These are phyloP conservation scores for Perccottus glenii DNA, from an alignment of 2,113 vertebrate species.

Conservation along the genomic window DNA sequence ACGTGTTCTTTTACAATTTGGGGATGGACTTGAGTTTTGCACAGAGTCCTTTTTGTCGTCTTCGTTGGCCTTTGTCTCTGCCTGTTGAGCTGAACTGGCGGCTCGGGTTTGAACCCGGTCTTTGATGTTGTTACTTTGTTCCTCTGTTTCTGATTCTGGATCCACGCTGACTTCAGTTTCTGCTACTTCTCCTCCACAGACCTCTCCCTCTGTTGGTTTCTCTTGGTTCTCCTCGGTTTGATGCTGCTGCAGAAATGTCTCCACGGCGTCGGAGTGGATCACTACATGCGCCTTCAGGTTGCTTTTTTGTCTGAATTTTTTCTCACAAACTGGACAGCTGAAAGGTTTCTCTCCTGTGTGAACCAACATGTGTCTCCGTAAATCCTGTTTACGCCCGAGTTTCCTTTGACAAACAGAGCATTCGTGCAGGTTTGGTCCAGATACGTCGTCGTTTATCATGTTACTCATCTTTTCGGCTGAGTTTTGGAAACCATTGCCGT, in stretches of 20 bases:
- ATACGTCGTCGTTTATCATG: too few relatives aligned
- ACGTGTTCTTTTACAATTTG: background rate
- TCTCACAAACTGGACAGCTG: too few relatives aligned
- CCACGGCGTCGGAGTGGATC: too few relatives aligned
- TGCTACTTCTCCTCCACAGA: background rate
- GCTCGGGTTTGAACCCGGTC: background rate
- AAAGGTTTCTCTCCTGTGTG: too few relatives aligned
- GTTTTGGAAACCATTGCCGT: too few relatives aligned
- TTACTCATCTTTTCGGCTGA: too few relatives aligned
- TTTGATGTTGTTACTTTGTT: background rate
- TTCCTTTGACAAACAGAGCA: background rate
- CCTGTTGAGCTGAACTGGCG: background rate
- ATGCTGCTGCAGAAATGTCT: too few relatives aligned
- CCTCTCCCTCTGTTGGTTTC: background rate
- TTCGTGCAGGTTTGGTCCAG: too few relatives aligned
- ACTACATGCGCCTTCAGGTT: too few relatives aligned
- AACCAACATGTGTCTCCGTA: too few relatives aligned
- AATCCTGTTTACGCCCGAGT: too few relatives aligned
- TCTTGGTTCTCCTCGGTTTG: background rate
- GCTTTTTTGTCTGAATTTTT: too few relatives aligned
- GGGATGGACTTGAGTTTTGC: background rate
- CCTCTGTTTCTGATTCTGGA: background rate
- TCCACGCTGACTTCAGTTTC: background rate
- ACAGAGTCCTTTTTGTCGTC: background rate
- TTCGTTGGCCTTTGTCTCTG: background rate